phyloP scores from a whole-genome alignment of 2,797 vertebrate genomes.

The Argentina silus region DNA sequence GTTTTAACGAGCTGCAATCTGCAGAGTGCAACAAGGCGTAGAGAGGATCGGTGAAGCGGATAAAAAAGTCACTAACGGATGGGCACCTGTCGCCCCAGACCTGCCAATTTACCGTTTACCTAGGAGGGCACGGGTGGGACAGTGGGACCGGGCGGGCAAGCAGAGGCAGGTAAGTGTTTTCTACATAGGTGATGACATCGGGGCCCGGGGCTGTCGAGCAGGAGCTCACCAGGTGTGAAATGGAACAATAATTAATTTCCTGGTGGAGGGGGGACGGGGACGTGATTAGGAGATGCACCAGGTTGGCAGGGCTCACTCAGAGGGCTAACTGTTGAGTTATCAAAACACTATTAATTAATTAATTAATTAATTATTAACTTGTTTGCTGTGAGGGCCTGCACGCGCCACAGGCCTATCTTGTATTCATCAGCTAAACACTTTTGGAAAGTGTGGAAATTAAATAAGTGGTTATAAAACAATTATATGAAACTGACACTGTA shows the following conservation, averaged over 20 bases:
- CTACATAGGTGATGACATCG: slow-evolving; percentile 58
- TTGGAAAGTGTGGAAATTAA: too few species aligned
- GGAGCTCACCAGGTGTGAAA: slow-evolving; percentile 59
- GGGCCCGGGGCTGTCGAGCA: slow-evolving; percentile 49
- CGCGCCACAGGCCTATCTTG: background rate
- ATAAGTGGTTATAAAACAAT: too few species aligned
- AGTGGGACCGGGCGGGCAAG: slow-evolving; percentile 58
- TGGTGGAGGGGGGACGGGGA: slow-evolving; percentile 28
- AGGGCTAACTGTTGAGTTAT: slow-evolving; percentile 6
- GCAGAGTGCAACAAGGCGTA: slow-evolving; percentile 32
- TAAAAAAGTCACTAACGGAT: slow-evolving; percentile 56
- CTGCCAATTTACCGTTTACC: slow-evolving; percentile 60
- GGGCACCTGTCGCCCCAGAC: slow-evolving; percentile 34
- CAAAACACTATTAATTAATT: background rate
- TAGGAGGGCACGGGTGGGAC: slow-evolving; percentile 40
- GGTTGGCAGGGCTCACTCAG: background rate
- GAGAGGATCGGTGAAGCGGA: slow-evolving; percentile 44
- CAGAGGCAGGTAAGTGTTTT: slow-evolving; percentile 73
- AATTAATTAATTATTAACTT: background rate
- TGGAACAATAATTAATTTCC: slow-evolving; percentile 63
- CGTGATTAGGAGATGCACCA: background rate
- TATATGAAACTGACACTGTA: too few species aligned
- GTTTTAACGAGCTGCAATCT: slow-evolving; percentile 52
- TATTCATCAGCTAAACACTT: background rate
- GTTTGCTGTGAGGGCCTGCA: background rate